Conservation (phyloP, 2,888 invertebrate species). For the Rhagium mordax region DNA sequence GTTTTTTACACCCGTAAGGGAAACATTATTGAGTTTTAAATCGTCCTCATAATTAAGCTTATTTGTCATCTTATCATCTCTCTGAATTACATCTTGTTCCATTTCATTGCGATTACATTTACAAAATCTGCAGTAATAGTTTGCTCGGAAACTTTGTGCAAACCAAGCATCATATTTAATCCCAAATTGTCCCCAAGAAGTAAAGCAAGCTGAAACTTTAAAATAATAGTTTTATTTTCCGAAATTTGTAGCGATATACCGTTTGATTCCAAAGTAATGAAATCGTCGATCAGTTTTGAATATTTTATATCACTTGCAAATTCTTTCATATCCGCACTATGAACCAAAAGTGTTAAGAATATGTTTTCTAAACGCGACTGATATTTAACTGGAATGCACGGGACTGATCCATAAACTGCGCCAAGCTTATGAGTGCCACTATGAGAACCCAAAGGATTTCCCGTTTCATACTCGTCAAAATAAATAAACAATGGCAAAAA, state of each 20-base stretch:
- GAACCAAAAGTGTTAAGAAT: slow-evolving; percentile 49
- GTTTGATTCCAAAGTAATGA: slow-evolving; percentile 44
- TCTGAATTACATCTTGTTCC: slow-evolving; percentile 13
- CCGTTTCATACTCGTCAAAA: slow-evolving; percentile 53
- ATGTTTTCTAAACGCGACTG: slow-evolving; percentile 49
- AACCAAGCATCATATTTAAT: slow-evolving; percentile 52
- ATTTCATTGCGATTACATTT: slow-evolving; percentile 33
- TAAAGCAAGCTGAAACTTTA: slow-evolving; percentile 42
- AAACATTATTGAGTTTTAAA: slow-evolving; percentile 34
- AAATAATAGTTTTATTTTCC: slow-evolving; percentile 31
- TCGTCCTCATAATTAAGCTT: slow-evolving; percentile 43
- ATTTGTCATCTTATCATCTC: slow-evolving; percentile 26
- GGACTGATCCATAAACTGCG: slow-evolving; percentile 46
- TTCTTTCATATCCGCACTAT: slow-evolving; percentile 45
- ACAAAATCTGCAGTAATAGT: slow-evolving; percentile 51
- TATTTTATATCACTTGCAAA: slow-evolving; percentile 49
- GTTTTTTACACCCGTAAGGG: slow-evolving; percentile 46
- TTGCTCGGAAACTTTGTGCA: slow-evolving; percentile 49
- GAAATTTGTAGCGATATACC: slow-evolving; percentile 42
- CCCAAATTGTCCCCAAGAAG: slow-evolving; percentile 54
- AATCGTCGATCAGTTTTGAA: slow-evolving; percentile 48
- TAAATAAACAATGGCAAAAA: slow-evolving; percentile 41
- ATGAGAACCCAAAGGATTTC: slow-evolving; percentile 50
- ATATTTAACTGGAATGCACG: slow-evolving; percentile 44
- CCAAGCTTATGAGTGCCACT: slow-evolving; percentile 43